Base-by-base conservation (phyloP, 23 tunicate species). In the Corella eumyota region DNA sequence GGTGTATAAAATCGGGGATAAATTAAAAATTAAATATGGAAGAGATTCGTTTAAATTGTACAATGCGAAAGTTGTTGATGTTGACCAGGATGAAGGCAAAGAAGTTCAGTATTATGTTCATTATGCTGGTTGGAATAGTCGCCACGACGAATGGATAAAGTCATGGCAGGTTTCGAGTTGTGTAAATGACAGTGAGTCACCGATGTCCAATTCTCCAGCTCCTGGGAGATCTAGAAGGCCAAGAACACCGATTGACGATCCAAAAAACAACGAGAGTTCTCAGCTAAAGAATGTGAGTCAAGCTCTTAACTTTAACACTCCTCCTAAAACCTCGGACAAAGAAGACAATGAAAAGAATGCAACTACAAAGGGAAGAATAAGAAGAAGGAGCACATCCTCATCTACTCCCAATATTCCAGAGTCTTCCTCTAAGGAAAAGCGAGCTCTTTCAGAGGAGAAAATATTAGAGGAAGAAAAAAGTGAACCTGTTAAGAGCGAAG, bases 71-170 rank as follows among this genome's bases (percentile, higher is more conserved):
- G 78, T 84, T 24, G 58, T 84, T 11, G 76, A 69, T 52, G 65
- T 75, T n/a, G 71, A 75, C 19, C 30, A 33, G 4, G 70, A 65
- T 28, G 94, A 73, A 23, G 74, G 66, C 47, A 36, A 68, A 20
- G 72, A 68, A 0, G 53, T 38, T 19, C 72, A 69, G 46, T 84
- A 84, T 56, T 70, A 48, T 15, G 94, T 84, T 20, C 94, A 84
- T 55, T 84, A 84, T 49, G 65, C 82, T 4, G 94, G 94, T 9
- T 84, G 83, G 83, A 84, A 84, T 30, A 73, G 79, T 36, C 46
- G 94, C 27, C 94, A 84, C 47, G 94, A 84, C 36, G 94, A 84
- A 34, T 75, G 82, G 78, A 75, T 84, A 6, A 75, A 75, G 33
- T 67, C 70, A 0, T 63, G 76, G 66, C 70, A 45, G 27, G 75